Base-by-base conservation (phyloP, 1,140 invertebrate species). In the Spodoptera frugiperda region DNA sequence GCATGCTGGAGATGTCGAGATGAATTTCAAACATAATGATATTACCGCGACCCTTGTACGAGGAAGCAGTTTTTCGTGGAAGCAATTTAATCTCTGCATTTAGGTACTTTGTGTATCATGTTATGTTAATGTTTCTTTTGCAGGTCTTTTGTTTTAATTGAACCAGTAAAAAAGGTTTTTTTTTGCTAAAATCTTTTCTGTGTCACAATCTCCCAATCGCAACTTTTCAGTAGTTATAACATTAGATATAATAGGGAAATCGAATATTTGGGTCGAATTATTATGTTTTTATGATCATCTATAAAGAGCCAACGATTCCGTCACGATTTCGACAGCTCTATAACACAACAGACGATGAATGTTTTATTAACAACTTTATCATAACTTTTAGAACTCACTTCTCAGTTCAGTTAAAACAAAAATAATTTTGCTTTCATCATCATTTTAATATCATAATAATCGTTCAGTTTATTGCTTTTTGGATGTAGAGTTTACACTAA, bases 1-100 rank as follows among this genome's bases (percentile, higher is more conserved):
- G 68, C 30, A 71, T 71, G 55, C 53, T 54, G 53, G 48, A 71
- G 51, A 55, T 71, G 15, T 54, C 68, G 48, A 71, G 51, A 55
- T 71, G 68, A 71, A 55, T 71, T 39, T 21, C 30, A 71, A 54
- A 71, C 68, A 71, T 71, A 71, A 55, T 55, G 68, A 54, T 71
- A 71, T 71, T 54, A 54, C 51, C 12, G 46, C 5, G 51, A 39
- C 48, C 49, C 51, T 55, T 21, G 15, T 21, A 55, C 51, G 17
- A 10, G 14, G 19, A 48, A 48, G 63, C 53, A 2, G 33, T 55
- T 46, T 21, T 54, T 71, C 25, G 49, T 57, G 53, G 30, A 71
- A 55, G 33, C 51, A 55, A 71, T 71, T 71, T 14, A 33, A 44
- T 30, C 30, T 53, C 11, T 53, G 44, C n/a, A 2, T 44, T 25